Evolutionary conservation across 2,888 invertebrate genomes (phyloP).

Genomic region (Conchocele bisecta): DNA sequence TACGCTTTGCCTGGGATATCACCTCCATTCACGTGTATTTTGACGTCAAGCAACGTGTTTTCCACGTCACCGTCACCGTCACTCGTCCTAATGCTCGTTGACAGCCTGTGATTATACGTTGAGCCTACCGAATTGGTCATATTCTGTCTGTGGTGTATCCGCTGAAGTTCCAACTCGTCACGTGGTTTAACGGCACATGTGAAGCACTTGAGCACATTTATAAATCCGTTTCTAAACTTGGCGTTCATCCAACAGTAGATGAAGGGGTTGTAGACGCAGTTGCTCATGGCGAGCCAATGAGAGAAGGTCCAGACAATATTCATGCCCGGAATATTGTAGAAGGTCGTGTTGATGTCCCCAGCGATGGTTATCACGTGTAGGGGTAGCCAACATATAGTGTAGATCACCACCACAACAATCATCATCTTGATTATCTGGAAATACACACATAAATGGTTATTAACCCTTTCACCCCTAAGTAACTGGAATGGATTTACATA

Average conservation of each 20-base stretch:
- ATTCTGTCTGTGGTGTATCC: conserved; percentile 56
- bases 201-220: conserved; percentile 60
- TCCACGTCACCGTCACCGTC: conserved; percentile 18
- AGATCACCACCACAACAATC: conserved; percentile 96
- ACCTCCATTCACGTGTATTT: not conserved
- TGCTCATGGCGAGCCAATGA: conserved; percentile 94
- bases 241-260: conserved; percentile 99
- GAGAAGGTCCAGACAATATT: conserved; percentile 84
- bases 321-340: conserved; percentile 68
- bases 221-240: conserved; percentile 84
- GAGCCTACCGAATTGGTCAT: conserved; percentile 57
- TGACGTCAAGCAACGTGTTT: conserved; percentile 36
- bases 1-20: not conserved
- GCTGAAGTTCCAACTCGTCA: conserved; percentile 55
- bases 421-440: conserved; percentile 87
- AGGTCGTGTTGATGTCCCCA: conserved; percentile 64
- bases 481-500: too few species aligned
- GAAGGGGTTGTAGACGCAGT: conserved; percentile 97
- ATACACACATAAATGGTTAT: conserved; percentile 14
- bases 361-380: conserved; percentile 96
- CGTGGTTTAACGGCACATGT: conserved; percentile 63
- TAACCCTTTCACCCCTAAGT: too few species aligned
- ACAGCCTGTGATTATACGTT: conserved; percentile 25
- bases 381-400: conserved; percentile 96
- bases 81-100: conserved; percentile 21